Conservation (phyloP, 2,888 invertebrate species). For the Acanthopleura granulata region DNA sequence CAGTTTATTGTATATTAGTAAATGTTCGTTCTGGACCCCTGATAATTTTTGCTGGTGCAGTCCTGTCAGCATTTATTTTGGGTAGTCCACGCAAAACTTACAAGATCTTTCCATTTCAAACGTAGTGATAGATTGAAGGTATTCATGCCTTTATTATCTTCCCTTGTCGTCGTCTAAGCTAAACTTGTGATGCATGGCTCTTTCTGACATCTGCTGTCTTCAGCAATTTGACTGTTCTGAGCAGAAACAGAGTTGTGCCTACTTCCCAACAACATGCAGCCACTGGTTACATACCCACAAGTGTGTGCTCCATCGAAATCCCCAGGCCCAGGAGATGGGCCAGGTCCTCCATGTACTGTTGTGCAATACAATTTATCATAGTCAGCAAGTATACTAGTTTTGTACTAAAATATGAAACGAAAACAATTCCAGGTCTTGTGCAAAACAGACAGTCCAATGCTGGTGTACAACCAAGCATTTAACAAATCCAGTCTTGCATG, state of each 20-base stretch:
- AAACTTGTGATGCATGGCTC: neutral
- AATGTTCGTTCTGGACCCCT: no score
- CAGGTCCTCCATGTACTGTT: neutral
- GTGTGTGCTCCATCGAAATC: neutral
- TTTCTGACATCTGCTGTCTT: neutral
- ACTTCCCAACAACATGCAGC: no score
- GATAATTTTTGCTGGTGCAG: no score
- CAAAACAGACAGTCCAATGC: no score
- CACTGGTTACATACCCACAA: neutral
- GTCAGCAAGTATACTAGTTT: slow-evolving; percentile 7
- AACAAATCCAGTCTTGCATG: slow-evolving; percentile 7
- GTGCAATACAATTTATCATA: slow-evolving; percentile 2
- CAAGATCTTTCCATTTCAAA: no score
- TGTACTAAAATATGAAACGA: neutral
- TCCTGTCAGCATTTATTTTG: no score
- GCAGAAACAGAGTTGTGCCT: neutral
- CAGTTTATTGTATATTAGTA: neutral
- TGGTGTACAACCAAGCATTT: no score
- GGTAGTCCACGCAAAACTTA: no score
- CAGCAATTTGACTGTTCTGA: neutral
- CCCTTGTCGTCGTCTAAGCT: neutral
- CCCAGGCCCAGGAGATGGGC: no score
- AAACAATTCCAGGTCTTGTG: no score
- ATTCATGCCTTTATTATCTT: neutral
- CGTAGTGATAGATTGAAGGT: neutral